Evolutionary conservation across 2,113 vertebrate genomes (phyloP).

Genomic region (Rhinoderma darwinii): DNA sequence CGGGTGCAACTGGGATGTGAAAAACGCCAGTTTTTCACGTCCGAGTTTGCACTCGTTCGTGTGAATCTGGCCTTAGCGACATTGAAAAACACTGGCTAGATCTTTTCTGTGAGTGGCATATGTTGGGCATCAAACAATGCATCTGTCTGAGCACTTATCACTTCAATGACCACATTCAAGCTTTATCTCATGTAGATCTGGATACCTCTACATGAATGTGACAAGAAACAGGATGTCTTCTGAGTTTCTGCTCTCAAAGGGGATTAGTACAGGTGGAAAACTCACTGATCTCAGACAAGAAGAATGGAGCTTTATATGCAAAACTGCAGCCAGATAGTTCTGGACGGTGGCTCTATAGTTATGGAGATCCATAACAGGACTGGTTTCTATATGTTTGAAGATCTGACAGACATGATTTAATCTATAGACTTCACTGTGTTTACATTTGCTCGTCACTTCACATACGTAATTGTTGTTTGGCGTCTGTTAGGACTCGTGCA

Average conservation of each 20-base stretch:
- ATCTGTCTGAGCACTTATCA: neutral
- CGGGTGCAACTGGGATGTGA: no score
- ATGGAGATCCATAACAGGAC: neutral
- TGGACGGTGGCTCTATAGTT: neutral
- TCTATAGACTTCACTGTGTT: no score
- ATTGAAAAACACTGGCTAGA: no score
- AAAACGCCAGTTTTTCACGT: no score
- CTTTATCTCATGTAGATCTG: neutral
- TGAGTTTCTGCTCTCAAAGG: neutral
- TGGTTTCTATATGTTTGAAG: neutral
- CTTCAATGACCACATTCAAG: neutral
- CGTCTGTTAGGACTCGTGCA: no score
- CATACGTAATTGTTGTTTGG: no score
- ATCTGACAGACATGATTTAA: neutral
- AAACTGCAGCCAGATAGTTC: neutral
- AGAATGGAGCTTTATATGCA: neutral
- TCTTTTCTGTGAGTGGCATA: no score
- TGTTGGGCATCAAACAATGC: neutral
- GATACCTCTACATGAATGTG: neutral
- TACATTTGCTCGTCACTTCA: no score
- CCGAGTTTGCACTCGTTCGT: no score
- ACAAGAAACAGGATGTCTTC: neutral
- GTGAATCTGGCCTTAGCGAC: no score
- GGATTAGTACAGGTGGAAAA: neutral
- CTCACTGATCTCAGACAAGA: neutral